Base-by-base conservation (phyloP, 2,888 invertebrate genomes). In the Diabrotica balteata region DNA sequence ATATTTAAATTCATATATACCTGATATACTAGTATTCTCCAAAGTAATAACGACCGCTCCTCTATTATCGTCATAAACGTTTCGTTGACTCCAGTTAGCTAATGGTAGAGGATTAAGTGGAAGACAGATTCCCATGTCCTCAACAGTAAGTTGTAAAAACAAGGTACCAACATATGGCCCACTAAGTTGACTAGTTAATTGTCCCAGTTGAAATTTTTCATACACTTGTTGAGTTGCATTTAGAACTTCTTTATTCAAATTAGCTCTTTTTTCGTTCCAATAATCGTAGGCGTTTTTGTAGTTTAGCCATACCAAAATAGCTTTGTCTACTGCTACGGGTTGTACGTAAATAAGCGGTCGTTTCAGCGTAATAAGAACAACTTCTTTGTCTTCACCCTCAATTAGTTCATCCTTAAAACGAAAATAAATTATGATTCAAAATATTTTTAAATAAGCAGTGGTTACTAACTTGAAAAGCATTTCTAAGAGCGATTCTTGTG, bases 241-340 rank as follows among this genome's bases (percentile, higher is more conserved):
- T 0, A 93, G 85, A 50, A 95, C 93, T 81, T 97, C 97, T 78
- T 93, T 94, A 80, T 95, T 97, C 52, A 97, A 86, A 77, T 93
- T 95, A 7, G 95, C 91, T 6, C 98, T 86, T 84, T 98, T 98
- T 83, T 97, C 97, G 76, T 95, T 96, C 98, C 98, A 99, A 84
- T 98, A 98, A 82, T 99, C 98, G 81, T 98, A 98, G 0, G 98
- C 98, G 84, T 98, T 98, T 86, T 98, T 98, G 82, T 99, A 99
- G 86, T 99, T 98, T 72, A 99, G 87, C 98, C 99, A 99, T 57
- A 99, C 96, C 22, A 99, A 88, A 74, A 99, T 97, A 10, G 97
- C 98, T 86, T 97, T 97, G 84, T 99, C 99, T 63, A 99, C 94
- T 8, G 99, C 98, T 79, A 96, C 91, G 0, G 98, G 98, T 84